Evolutionary conservation across 2,797 vertebrate genomes (phyloP).

Genomic region (Bryconaethiops microstoma): DNA sequence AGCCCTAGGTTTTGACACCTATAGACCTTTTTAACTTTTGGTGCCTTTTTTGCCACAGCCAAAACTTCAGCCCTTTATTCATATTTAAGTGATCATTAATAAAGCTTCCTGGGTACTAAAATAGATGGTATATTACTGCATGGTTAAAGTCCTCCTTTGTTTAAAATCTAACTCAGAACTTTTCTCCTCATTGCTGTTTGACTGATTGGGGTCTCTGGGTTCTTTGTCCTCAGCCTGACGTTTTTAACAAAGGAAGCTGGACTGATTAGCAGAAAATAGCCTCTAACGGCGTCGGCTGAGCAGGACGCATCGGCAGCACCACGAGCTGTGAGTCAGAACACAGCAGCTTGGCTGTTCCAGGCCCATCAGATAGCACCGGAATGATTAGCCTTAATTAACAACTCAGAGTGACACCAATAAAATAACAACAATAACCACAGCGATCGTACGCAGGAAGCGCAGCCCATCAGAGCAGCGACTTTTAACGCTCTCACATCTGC

Average conservation of each 20-base stretch:
- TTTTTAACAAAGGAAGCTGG: slow-evolving; percentile 34
- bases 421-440: slow-evolving; percentile 23
- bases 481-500: slow-evolving; percentile 3
- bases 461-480: not conserved
- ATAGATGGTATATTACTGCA: too few relatives aligned
- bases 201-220: slow-evolving; percentile 26
- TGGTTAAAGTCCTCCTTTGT: not conserved
- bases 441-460: slow-evolving; percentile 3
- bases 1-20: too few relatives aligned
- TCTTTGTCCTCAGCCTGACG: slow-evolving; percentile 22
- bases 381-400: slow-evolving; percentile 34
- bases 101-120: too few relatives aligned
- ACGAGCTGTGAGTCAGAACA: not conserved
- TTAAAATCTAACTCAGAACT: not conserved
- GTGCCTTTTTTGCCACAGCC: too few relatives aligned
- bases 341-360: slow-evolving; percentile 20
- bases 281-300: slow-evolving; percentile 13
- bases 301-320: slow-evolving; percentile 12
- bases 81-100: too few relatives aligned
- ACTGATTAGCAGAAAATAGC: slow-evolving; percentile 29
- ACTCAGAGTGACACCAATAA: slow-evolving; percentile 19
- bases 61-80: too few relatives aligned
- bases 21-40: too few relatives aligned
- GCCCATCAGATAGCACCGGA: slow-evolving; percentile 13
- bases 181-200: slow-evolving; percentile 19